These are phyloP conservation scores for Caenorhabditis sp. DNA, from an alignment of 2,888 invertebrate species.

Conservation along the genomic window DNA sequence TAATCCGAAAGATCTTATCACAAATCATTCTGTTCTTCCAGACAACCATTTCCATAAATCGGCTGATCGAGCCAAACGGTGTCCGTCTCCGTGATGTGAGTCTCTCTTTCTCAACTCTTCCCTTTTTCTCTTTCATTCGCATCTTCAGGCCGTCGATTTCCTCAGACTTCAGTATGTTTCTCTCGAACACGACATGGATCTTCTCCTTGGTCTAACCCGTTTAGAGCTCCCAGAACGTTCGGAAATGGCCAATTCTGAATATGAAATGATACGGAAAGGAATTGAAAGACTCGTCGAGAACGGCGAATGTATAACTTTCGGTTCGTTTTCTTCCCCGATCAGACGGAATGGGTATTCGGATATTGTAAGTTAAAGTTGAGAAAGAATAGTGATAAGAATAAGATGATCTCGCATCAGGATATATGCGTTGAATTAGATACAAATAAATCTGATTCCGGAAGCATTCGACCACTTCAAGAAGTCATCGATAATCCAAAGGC, in stretches of 20 bases:
- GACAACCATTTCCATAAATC: not conserved
- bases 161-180: not conserved
- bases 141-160: not conserved
- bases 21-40: too few relatives aligned
- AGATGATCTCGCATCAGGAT: slow-evolving; percentile 4
- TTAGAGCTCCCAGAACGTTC: not conserved
- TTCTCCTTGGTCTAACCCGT: not conserved
- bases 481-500: not conserved
- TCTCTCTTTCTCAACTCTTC: not conserved
- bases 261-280: not conserved
- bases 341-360: not conserved
- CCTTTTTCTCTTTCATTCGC: not conserved
- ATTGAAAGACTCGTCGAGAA: not conserved
- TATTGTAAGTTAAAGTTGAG: not conserved
- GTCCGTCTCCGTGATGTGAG: not conserved
- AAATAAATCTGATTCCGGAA: not conserved
- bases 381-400: not conserved
- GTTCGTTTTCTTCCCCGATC: not conserved
- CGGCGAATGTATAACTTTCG: not conserved
- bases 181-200: not conserved
- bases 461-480: not conserved
- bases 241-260: not conserved
- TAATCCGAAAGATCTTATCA: too few relatives aligned
- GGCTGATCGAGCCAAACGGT: not conserved
- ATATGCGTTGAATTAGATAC: not conserved